A percentile compares a stretch with the other conserved stretches of the same genome.
Evolutionary conservation across 2,797 vertebrate genomes (phyloP).

Genomic region (Ispidina lecontei): DNA sequence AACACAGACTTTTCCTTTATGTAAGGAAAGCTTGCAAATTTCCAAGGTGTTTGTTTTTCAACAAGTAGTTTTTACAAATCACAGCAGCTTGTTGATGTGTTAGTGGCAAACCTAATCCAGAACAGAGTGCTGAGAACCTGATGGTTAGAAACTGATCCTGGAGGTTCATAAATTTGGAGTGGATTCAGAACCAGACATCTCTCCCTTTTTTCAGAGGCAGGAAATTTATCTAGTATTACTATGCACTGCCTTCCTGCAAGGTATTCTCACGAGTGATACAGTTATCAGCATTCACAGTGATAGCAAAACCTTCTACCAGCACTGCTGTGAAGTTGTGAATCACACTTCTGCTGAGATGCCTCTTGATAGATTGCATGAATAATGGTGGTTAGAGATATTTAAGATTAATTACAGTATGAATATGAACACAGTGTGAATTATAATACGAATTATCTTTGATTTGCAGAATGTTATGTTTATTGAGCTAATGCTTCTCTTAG

Average conservation of each 20-base stretch:
- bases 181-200: background rate
- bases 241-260: background rate
- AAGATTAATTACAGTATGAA: background rate
- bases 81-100: background rate
- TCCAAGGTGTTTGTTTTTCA: background rate
- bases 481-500: background rate
- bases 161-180: background rate
- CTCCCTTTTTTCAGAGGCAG: background rate
- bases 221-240: background rate
- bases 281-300: background rate
- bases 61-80: background rate
- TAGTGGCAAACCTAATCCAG: background rate
- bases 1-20: background rate
- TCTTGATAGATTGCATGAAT: background rate
- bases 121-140: background rate
- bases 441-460: background rate
- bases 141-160: background rate
- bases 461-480: background rate
- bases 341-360: background rate
- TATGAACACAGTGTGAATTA: background rate
- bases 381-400: background rate
- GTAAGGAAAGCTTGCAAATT: background rate
- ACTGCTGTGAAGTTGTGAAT: slow-evolving; percentile 25
- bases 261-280: background rate
- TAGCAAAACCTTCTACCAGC: background rate